These are phyloP conservation scores for Triplophysa yarkandensis DNA, from an alignment of 2,797 vertebrate genomes.

Conservation along the genomic window DNA sequence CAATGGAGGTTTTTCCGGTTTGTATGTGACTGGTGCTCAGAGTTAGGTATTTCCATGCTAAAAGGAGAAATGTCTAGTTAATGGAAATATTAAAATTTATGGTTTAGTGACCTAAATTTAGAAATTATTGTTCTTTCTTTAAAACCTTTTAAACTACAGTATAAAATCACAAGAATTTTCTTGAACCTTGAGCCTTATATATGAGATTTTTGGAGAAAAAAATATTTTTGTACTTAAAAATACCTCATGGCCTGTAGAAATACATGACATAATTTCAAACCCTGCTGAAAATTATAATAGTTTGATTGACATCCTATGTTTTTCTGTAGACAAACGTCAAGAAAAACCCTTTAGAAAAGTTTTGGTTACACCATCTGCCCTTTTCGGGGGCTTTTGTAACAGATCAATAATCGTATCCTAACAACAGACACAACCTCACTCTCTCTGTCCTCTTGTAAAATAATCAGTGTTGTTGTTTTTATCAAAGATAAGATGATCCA, in stretches of 20 bases:
- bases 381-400: slow-evolving; percentile 51
- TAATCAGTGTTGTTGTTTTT: slow-evolving; percentile 22
- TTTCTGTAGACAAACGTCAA: slow-evolving; percentile 2
- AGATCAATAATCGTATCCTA: slow-evolving; percentile 66
- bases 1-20: neutral
- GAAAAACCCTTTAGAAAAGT: slow-evolving; percentile 17
- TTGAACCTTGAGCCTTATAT: no score
- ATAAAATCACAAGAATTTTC: no score
- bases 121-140: no score
- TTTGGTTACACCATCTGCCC: slow-evolving; percentile 67
- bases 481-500: neutral
- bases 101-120: no score
- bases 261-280: neutral
- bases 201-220: no score
- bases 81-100: no score
- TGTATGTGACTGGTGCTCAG: no score
- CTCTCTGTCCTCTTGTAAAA: neutral
- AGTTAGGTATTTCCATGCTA: no score
- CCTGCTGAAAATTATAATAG: neutral
- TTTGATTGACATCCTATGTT: neutral
- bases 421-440: slow-evolving; percentile 51
- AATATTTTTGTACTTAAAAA: no score
- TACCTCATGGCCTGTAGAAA: no score
- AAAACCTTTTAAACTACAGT: no score
- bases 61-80: no score